Conservation (phyloP, 2,888 invertebrate species). For the Zonitis immaculata region DNA sequence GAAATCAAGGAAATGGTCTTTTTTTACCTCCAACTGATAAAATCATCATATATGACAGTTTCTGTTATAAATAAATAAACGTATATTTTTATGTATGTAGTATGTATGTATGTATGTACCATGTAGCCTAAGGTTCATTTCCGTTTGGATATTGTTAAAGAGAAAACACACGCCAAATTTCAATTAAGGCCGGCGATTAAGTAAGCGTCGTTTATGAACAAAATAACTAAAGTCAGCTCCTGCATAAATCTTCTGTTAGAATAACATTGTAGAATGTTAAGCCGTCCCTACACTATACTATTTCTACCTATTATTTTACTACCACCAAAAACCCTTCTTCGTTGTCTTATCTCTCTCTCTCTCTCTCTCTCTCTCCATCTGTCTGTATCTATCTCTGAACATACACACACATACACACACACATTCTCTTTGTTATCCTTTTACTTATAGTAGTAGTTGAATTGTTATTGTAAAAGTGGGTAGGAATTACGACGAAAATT, state of each 20-base stretch:
- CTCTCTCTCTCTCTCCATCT: no score
- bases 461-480: constrained; percentile 30
- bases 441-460: neutral
- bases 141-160: constrained; percentile 29
- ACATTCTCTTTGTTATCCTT: neutral
- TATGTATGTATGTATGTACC: neutral
- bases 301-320: neutral
- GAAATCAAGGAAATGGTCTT: neutral
- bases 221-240: constrained; percentile 34
- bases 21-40: no score
- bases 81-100: constrained; percentile 4
- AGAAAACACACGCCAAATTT: constrained; percentile 38
- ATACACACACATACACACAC: no score
- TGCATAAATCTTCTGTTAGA: constrained; percentile 36
- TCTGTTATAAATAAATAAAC: no score
- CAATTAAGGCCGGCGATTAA: constrained; percentile 41
- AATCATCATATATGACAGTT: no score
- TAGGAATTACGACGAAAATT: constrained; percentile 32
- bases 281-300: constrained; percentile 9
- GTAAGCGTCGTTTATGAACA: constrained; percentile 35
- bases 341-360: no score
- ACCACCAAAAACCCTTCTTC: no score
- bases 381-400: no score
- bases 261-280: constrained; percentile 31
- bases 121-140: constrained; percentile 22